A percentile compares a stretch with the other conserved stretches of the same genome.
phyloP scores from a whole-genome alignment of 2,888 invertebrate species.

The Epistrophe grossulariae region DNA sequence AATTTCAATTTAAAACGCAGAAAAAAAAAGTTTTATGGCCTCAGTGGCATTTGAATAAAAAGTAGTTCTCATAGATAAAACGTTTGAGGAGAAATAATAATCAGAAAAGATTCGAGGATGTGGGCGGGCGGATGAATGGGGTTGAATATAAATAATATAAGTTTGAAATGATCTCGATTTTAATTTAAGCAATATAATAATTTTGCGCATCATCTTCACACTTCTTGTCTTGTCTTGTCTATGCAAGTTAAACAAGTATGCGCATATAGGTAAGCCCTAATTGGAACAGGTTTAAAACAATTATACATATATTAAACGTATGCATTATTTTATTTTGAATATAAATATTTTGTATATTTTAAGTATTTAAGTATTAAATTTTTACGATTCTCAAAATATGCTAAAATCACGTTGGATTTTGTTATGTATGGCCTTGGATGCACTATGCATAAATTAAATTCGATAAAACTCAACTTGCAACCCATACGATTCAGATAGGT shows the following conservation, averaged over 20 bases:
- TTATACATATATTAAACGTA: neutral
- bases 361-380: neutral
- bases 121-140: slow-evolving; percentile 28
- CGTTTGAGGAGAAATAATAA: neutral
- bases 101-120: neutral
- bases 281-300: neutral
- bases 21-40: slow-evolving; percentile 30
- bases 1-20: slow-evolving; percentile 20
- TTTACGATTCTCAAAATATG: neutral
- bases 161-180: slow-evolving; percentile 4
- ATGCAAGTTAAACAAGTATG: slow-evolving; percentile 5
- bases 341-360: neutral
- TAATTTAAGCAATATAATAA: neutral
- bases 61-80: slow-evolving; percentile 1
- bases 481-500: too few relatives aligned
- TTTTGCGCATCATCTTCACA: neutral
- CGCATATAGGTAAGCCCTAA: too few relatives aligned
- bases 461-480: too few relatives aligned
- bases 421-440: too few relatives aligned
- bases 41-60: slow-evolving; percentile 31
- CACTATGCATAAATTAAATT: too few relatives aligned
- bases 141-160: slow-evolving; percentile 7
- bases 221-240: neutral
- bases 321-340: neutral
- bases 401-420: neutral